Percentiles rank a stretch among this genome's conserved stretches.
Evolutionary conservation across 30 jellyfish, hydroid and myxozoan genomes (phyloP).

Genomic region (Mastigias papua): DNA sequence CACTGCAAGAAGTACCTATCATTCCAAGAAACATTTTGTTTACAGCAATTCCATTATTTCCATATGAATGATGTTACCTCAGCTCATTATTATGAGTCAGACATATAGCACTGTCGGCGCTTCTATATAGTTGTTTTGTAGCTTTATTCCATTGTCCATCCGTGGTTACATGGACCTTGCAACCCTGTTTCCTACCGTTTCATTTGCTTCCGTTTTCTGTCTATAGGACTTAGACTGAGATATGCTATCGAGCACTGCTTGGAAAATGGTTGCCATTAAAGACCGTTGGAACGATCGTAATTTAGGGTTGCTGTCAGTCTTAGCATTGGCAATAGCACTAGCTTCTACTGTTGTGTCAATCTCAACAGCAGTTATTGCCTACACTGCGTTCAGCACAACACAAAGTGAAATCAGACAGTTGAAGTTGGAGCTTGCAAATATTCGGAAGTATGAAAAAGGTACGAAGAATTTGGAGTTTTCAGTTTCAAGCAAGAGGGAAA

Average conservation of each 20-base stretch:
- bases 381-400: not conserved
- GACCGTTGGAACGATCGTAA: not conserved
- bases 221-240: not conserved
- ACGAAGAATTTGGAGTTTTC: not conserved
- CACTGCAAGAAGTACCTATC: no score
- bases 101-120: no score
- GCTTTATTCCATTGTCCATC: no score
- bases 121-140: no score
- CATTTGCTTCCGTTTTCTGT: not conserved
- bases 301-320: not conserved
- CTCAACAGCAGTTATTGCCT: slow-evolving; percentile 4
- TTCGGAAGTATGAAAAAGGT: not conserved
- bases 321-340: not conserved
- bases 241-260: not conserved
- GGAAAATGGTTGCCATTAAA: not conserved
- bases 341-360: not conserved
- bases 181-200: no score
- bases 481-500: not conserved
- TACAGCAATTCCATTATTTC: no score
- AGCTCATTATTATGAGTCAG: no score
- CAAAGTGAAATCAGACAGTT: not conserved
- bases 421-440: not conserved
- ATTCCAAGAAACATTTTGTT: no score
- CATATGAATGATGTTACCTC: no score
- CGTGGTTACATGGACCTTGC: no score